phyloP scores from a whole-genome alignment of 2,888 invertebrate species.

The Nebria salina region DNA sequence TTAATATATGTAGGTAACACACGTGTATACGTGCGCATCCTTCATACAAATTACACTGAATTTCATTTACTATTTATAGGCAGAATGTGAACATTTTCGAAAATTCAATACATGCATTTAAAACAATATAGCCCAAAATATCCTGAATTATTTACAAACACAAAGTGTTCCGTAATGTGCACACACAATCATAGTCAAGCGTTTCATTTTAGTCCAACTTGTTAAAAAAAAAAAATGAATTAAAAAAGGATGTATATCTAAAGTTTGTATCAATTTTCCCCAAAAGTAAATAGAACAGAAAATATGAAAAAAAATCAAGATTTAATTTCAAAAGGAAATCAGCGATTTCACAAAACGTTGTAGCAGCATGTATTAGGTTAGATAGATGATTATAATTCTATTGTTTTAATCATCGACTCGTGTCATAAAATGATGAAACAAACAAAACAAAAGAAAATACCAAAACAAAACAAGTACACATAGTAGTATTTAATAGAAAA shows the following conservation, averaged over 20 bases:
- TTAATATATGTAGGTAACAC: not conserved
- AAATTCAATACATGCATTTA: not conserved
- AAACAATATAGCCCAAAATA: too few relatives aligned
- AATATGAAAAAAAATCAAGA: not conserved
- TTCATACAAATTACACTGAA: not conserved
- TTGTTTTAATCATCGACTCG: slow-evolving; percentile 37
- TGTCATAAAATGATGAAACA: slow-evolving; percentile 26
- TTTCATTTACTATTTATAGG: not conserved
- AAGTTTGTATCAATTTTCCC: not conserved
- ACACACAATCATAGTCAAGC: too few relatives aligned
- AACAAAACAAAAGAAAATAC: slow-evolving; percentile 9
- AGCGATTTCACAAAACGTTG: not conserved
- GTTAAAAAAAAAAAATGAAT: too few relatives aligned
- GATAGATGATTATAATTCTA: slow-evolving; percentile 33
- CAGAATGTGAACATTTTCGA: not conserved
- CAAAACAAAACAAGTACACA: not conserved
- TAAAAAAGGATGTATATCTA: not conserved
- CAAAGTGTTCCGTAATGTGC: too few relatives aligned
- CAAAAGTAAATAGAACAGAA: not conserved
- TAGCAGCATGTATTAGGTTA: not conserved
- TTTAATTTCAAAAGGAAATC: not conserved
- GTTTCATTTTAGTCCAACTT: too few relatives aligned
- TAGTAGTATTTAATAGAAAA: slow-evolving; percentile 6
- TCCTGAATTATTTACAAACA: too few relatives aligned
- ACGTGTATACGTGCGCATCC: not conserved